These are phyloP conservation scores for Australoheros scitulus DNA, from an alignment of 2,113 vertebrate species.

Conservation along the genomic window DNA sequence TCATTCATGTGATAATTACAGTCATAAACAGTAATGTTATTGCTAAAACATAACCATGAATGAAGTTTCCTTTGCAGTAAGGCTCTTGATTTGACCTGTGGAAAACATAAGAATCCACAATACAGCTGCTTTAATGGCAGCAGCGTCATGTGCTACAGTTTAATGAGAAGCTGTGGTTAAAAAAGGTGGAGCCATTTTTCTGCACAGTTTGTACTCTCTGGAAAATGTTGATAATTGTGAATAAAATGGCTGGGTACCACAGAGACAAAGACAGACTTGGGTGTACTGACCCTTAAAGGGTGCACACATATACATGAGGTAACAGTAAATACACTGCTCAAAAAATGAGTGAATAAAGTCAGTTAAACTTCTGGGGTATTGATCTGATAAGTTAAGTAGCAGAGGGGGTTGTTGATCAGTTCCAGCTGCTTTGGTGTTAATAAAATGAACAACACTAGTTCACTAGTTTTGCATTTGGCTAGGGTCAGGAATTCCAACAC, in stretches of 20 bases:
- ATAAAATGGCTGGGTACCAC: not conserved
- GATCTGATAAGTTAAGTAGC: no score
- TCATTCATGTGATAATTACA: not conserved
- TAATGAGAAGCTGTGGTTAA: not conserved
- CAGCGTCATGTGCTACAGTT: not conserved
- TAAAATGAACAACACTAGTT: no score
- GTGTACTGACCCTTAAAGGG: not conserved
- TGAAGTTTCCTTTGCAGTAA: no score
- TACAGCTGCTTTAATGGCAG: not conserved
- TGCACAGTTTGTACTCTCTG: not conserved
- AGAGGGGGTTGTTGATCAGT: no score
- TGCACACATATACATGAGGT: not conserved
- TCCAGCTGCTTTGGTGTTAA: no score
- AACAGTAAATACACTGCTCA: no score
- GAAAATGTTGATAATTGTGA: no score
- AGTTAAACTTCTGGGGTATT: no score
- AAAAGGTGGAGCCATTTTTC: not conserved
- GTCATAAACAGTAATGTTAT: not conserved
- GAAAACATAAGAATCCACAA: not conserved
- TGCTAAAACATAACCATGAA: not conserved
- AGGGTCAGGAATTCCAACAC: no score
- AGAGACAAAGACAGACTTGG: not conserved
- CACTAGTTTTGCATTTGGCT: not conserved
- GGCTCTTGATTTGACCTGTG: not conserved
- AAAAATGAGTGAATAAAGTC: no score